phyloP scores from a whole-genome alignment of 2,888 invertebrate species.

The Xestia sexstrigata region DNA sequence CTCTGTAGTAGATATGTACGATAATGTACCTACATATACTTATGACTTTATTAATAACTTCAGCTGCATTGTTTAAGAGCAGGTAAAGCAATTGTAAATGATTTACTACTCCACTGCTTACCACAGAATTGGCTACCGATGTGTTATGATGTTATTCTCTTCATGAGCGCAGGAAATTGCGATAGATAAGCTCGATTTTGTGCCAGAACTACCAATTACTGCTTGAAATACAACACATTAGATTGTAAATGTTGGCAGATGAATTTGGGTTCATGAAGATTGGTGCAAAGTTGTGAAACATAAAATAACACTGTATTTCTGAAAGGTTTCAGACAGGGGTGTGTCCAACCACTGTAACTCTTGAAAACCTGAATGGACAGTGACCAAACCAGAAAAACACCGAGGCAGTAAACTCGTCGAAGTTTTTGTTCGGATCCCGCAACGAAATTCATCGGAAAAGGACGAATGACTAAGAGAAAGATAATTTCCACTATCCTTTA shows the following conservation, averaged over 20 bases:
- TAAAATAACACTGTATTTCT: background rate
- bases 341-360: background rate
- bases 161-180: slow-evolving; percentile 42
- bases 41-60: slow-evolving; percentile 36
- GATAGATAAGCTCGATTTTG: slow-evolving; percentile 34
- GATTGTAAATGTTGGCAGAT: slow-evolving; percentile 13
- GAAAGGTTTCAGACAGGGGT: background rate
- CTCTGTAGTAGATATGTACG: background rate
- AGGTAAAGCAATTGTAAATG: slow-evolving; percentile 48
- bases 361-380: background rate
- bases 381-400: background rate
- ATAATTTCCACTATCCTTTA: background rate
- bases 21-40: background rate
- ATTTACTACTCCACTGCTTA: slow-evolving; percentile 38
- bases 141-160: slow-evolving; percentile 50
- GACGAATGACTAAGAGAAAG: background rate
- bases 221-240: slow-evolving; percentile 35
- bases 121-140: slow-evolving; percentile 16
- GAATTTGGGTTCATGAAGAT: slow-evolving; percentile 23
- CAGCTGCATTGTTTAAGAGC: slow-evolving; percentile 21
- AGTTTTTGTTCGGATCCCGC: background rate
- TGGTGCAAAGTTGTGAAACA: background rate
- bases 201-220: slow-evolving; percentile 33
- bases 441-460: background rate
- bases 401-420: background rate